A percentile compares a stretch with the other conserved stretches of the same genome.
Conservation (phyloP, 2,113 vertebrate species). For the Struthidea cinerea region DNA sequence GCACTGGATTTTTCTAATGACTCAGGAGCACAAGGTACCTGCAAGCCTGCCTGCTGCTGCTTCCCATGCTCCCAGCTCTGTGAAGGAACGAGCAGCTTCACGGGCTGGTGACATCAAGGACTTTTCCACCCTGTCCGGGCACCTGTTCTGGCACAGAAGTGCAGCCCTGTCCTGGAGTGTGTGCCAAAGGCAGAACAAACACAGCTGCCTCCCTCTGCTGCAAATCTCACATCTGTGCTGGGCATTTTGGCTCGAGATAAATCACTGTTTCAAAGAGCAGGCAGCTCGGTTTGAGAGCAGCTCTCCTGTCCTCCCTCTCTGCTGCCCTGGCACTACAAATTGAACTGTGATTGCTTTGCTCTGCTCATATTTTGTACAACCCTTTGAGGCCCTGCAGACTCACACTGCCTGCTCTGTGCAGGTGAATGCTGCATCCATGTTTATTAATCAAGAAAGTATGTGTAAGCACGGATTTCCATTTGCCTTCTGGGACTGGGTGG, state of each 20-base stretch:
- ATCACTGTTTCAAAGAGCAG: not conserved
- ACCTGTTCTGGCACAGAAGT: not conserved
- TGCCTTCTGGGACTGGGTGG: not conserved
- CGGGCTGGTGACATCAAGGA: not conserved
- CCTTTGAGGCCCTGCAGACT: not conserved
- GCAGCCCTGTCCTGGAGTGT: fast-evolving
- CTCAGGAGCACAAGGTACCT: not conserved
- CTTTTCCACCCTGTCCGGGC: not conserved
- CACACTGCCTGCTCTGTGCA: not conserved
- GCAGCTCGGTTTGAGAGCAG: not conserved
- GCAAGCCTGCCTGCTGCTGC: not conserved
- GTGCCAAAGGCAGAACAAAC: not conserved
- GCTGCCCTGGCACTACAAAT: not conserved
- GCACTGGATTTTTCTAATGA: not conserved
- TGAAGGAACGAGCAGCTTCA: fast-evolving
- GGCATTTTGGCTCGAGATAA: not conserved
- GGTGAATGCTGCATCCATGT: not conserved
- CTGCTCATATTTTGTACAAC: fast-evolving
- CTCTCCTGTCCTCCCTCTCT: not conserved
- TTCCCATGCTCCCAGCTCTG: not conserved
- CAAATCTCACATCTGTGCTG: not conserved
- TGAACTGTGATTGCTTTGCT: not conserved
- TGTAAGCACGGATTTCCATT: not conserved
- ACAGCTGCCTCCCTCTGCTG: not conserved
- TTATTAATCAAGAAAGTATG: not conserved